These are phyloP conservation scores for Lerista edwardsae DNA, from an alignment of 2,797 vertebrate species.

Conservation along the genomic window DNA sequence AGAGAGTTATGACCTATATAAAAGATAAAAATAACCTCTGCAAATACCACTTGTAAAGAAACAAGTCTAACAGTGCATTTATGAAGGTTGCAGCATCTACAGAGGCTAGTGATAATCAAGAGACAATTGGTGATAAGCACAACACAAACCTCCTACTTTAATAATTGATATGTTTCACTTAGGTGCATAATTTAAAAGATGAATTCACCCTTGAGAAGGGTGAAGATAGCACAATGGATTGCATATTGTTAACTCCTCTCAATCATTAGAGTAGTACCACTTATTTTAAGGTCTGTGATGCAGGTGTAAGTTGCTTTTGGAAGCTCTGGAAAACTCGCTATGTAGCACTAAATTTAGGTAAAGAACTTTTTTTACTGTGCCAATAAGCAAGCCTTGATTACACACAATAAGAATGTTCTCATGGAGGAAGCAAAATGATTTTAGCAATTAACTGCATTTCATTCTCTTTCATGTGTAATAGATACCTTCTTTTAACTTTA, in stretches of 20 bases:
- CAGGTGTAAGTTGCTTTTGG: neutral
- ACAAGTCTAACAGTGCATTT: neutral
- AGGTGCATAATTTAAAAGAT: neutral
- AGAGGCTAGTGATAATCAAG: neutral
- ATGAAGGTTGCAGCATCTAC: neutral
- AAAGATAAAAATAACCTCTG: constrained; percentile 25
- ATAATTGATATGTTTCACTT: neutral
- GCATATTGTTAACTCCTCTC: neutral
- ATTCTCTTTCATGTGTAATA: neutral
- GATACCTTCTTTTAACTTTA: neutral
- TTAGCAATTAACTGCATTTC: neutral
- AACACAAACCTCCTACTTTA: neutral
- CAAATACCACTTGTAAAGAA: neutral
- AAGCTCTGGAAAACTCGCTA: neutral
- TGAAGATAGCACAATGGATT: neutral
- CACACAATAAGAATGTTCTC: neutral
- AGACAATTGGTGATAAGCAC: neutral
- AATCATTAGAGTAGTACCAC: neutral
- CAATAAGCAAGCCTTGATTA: neutral
- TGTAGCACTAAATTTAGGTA: neutral
- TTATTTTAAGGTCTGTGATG: neutral
- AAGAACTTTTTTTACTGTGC: neutral
- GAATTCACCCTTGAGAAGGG: neutral
- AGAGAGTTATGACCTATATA: constrained; percentile 5
- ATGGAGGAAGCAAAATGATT: neutral